phyloP scores from a whole-genome alignment of 2,888 invertebrate species.

The Podabrus alpinus region DNA sequence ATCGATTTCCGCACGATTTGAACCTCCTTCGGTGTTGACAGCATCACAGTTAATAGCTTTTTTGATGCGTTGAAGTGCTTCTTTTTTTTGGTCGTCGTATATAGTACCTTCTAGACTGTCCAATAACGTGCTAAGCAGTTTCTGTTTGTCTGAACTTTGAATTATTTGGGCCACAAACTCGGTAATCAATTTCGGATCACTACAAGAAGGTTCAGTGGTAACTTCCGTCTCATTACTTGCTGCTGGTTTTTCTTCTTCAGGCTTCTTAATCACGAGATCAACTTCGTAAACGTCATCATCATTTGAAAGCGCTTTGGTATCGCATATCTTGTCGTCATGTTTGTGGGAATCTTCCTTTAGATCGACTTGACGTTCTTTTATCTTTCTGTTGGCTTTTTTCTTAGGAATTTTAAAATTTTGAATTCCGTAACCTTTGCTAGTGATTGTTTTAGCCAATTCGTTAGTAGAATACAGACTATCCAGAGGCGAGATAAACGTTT shows the following conservation, averaged over 20 bases:
- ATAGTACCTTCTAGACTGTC: conserved; percentile 43
- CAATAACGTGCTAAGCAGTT: conserved; percentile 41
- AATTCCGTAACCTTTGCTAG: conserved; percentile 56
- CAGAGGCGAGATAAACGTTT: conserved; percentile 56
- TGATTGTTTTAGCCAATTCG: conserved; percentile 49
- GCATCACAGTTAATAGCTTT: conserved; percentile 62
- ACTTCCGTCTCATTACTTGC: conserved; percentile 11
- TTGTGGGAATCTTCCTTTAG: background rate
- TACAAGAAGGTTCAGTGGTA: conserved; percentile 22
- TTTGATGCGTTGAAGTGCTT: conserved; percentile 63
- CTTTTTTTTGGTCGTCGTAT: conserved; percentile 53
- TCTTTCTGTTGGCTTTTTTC: conserved; percentile 43
- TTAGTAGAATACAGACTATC: conserved; percentile 57
- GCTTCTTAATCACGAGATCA: background rate
- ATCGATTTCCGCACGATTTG: conserved; percentile 46
- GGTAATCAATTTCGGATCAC: conserved; percentile 43
- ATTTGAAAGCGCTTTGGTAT: background rate
- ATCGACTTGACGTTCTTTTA: background rate
- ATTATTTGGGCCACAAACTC: conserved; percentile 45
- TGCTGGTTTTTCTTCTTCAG: conserved; percentile 16
- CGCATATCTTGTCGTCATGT: background rate
- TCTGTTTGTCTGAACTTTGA: conserved; percentile 41
- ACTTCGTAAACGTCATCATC: background rate
- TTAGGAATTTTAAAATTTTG: conserved; percentile 63
- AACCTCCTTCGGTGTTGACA: conserved; percentile 44